Base-by-base conservation (phyloP, 2,888 invertebrate species). In the Hydroisotoma schaefferi region DNA sequence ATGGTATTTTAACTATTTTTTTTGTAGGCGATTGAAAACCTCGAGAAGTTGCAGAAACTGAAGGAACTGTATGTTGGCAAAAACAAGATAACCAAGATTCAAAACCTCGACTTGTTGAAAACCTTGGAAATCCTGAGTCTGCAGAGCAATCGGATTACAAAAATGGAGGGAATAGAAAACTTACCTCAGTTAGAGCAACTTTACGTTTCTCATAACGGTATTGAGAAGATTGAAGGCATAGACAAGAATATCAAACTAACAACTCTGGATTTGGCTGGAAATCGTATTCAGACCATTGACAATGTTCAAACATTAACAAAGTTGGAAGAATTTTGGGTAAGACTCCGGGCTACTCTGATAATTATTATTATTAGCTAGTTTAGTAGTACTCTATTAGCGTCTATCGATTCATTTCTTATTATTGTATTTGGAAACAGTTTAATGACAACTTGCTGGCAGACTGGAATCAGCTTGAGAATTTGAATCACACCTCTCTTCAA, bases 311-410 rank as follows among this genome's bases (percentile, higher is more conserved):
- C 89, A 76, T 81, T 99, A 73, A 76, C 73, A 1, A 80, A 85
- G n/a, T 80, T 99, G 66, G 87, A 92, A 75, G 99, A 99, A 78
- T 84, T 99, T 74, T 99, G 99, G 99, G 93, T 94, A 78, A 81
- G 27, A 43, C 15, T n/a, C n/a, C n/a, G n/a, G n/a, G 12, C 4
- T 47, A 25, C 18, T 22, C 23, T 46, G 27, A 43, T 28, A 33
- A 25, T 47, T 25, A n/a, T n/a, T 37, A 26, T 37, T 38, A n/a
- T n/a, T n/a, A n/a, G n/a, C n/a, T n/a, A n/a, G 25, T 44, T 44
- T 44, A 15, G 8, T 15, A n/a, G n/a, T n/a, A n/a, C n/a, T n/a
- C n/a, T n/a, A n/a, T n/a, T n/a, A n/a, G n/a, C n/a, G n/a, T n/a
- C n/a, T n/a, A n/a, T n/a, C n/a, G n/a, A n/a, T n/a, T n/a, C n/a